A percentile compares a stretch with the other conserved stretches of the same genome.
Conservation (phyloP, 2,888 invertebrate species). For the Mesochorus sp. region DNA sequence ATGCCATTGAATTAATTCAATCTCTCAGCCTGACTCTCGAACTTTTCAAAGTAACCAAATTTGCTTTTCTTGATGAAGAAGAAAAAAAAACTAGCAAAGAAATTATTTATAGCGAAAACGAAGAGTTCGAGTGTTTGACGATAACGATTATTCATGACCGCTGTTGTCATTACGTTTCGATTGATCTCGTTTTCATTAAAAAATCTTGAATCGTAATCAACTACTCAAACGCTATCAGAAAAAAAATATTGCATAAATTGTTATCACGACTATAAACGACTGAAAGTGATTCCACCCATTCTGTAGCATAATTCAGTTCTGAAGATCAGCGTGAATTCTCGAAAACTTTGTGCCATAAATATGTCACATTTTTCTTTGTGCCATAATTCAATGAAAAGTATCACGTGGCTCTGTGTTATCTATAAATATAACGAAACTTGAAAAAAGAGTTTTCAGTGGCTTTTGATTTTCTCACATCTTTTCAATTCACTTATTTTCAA, state of each 20-base stretch:
- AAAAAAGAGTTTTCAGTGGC: constrained; percentile 1
- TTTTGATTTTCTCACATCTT: neutral
- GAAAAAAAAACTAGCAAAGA: neutral
- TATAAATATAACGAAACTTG: constrained; percentile 15
- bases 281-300: neutral
- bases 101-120: too few relatives aligned
- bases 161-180: too few relatives aligned
- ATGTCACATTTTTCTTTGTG: too few relatives aligned
- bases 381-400: neutral
- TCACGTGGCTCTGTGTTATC: neutral
- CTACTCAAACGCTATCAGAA: too few relatives aligned
- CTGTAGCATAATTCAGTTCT: neutral
- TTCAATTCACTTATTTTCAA: neutral
- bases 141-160: too few relatives aligned
- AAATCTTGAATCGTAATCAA: too few relatives aligned
- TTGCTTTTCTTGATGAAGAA: neutral
- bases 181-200: too few relatives aligned
- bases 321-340: neutral
- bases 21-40: neutral
- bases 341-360: too few relatives aligned
- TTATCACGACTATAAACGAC: neutral
- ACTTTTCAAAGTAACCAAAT: neutral
- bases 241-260: neutral
- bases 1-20: constrained; percentile 1
- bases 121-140: too few relatives aligned